Conservation (phyloP, 2,888 invertebrate species). For the Catonia carolina region DNA sequence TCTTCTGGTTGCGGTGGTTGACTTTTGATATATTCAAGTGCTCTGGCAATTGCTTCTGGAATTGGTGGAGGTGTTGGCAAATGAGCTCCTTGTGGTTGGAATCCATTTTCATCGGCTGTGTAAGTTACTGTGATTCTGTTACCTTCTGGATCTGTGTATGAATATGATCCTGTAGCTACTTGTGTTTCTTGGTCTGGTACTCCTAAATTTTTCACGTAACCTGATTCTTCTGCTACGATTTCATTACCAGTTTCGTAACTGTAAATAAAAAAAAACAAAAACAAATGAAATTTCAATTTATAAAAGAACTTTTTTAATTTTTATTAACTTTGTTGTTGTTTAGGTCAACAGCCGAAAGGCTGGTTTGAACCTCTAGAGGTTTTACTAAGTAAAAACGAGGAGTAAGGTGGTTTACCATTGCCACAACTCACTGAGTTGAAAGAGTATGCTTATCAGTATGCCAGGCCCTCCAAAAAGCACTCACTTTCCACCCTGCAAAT, state of each 20-base stretch:
- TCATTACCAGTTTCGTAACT: conserved; percentile 55
- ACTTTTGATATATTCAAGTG: conserved; percentile 58
- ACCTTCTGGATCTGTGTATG: conserved; percentile 62
- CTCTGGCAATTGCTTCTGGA: conserved; percentile 63
- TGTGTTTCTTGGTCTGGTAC: conserved; percentile 49
- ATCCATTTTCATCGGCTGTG: conserved; percentile 58
- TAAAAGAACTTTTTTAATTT: not conserved
- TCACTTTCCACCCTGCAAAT: too few species aligned
- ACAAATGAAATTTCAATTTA: not conserved
- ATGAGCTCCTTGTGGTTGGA: conserved; percentile 55
- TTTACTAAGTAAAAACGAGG: too few species aligned
- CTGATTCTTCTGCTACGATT: conserved; percentile 52
- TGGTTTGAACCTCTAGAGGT: too few species aligned
- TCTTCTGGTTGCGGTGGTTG: conserved; percentile 40
- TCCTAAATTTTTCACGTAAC: conserved; percentile 49
- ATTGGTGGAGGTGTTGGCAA: conserved; percentile 77
- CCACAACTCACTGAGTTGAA: too few species aligned
- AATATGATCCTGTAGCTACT: conserved; percentile 51
- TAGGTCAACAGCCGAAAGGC: too few species aligned
- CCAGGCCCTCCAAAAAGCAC: too few species aligned
- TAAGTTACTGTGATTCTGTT: conserved; percentile 55
- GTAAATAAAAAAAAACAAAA: conserved; percentile 16
- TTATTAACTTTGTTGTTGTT: not conserved
- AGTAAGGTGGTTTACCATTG: too few species aligned
- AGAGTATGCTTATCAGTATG: too few species aligned